Base-by-base conservation (phyloP, 1,140 invertebrate species). In the Sinella curviseta region DNA sequence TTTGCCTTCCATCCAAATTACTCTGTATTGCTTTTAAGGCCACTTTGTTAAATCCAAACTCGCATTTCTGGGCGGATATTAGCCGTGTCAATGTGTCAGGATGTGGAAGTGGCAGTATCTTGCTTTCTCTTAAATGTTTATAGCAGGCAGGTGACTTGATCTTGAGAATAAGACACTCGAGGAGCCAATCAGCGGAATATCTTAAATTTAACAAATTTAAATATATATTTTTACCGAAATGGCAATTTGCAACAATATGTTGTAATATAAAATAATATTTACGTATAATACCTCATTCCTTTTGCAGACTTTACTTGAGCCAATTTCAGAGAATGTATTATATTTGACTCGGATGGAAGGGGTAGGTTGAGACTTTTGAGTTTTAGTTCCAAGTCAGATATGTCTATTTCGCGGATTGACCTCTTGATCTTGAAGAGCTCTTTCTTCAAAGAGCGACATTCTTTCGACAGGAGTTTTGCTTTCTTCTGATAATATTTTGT, bases 21-120 rank as follows among this genome's bases (percentile, higher is more conserved):
- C 24, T 0, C 34, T 31, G 1, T 2, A 76, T 77, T 20, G 74
- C 54, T 55, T 80, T 54, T 1, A 80, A 36, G 16, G 75, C 48
- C 0, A 67, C 1, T 0, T 30, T 36, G 34, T 80, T 77, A 60
- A 80, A 77, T 1, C 78, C 78, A 48, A 80, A 80, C 60, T 80
- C 48, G 28, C 73, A 76, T 31, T 4, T 24, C 17, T 26, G 54
- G 30, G 48, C 78, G 16, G 14, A 0, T 4, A 60, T 17, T 14
- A 60, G 12, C 24, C 24, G 12, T 4, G 14, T 60, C 14, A 60
- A n/a, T 4, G 12, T 12, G 57, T 12, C 4, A 16, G 57, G 57
- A 26, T 60, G 12, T 26, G 57, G 57, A 8, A 60, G 24, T 14
- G 57, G 57, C 4, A 60, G 24, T 4, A 60, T 26, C 14, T 60